Conservation (phyloP, 2,113 vertebrate species). For the Rana temporaria region DNA sequence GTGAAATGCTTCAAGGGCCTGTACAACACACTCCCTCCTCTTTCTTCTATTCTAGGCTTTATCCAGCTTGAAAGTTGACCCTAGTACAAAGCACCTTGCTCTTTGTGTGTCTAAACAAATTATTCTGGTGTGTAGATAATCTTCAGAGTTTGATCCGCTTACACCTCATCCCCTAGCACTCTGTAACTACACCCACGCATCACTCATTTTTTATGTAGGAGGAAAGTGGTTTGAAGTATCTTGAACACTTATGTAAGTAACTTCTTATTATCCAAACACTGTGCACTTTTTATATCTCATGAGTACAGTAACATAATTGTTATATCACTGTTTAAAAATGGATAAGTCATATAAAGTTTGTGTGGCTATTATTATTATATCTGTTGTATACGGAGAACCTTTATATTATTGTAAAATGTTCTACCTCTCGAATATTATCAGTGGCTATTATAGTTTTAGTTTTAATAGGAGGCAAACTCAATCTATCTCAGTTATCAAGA, state of each 20-base stretch:
- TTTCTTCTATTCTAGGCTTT: neutral
- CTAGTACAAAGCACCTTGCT: constrained; percentile 50
- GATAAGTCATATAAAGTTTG: too few species aligned
- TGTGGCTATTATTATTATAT: too few species aligned
- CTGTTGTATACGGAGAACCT: too few species aligned
- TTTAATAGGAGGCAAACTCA: too few species aligned
- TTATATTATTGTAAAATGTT: too few species aligned
- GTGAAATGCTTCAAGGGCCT: constrained; percentile 23
- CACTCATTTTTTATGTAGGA: constrained; percentile 10
- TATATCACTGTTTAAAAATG: neutral
- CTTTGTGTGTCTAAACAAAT: constrained; percentile 51
- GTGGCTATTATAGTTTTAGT: too few species aligned
- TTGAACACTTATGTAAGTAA: constrained; percentile 5
- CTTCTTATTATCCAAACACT: neutral
- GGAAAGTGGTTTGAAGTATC: constrained; percentile 18
- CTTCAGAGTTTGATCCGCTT: constrained; percentile 48
- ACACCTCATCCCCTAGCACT: constrained; percentile 30
- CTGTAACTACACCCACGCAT: constrained; percentile 18
- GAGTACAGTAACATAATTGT: neutral
- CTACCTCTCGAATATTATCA: too few species aligned
- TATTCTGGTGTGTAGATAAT: constrained; percentile 43
- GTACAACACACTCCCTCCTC: neutral
- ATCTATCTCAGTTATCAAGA: too few species aligned
- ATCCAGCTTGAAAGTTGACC: constrained; percentile 39
- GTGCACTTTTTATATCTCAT: neutral